Evolutionary conservation across 2,797 vertebrate species (phyloP).

Genomic region (Micropoecilia bifurca): DNA sequence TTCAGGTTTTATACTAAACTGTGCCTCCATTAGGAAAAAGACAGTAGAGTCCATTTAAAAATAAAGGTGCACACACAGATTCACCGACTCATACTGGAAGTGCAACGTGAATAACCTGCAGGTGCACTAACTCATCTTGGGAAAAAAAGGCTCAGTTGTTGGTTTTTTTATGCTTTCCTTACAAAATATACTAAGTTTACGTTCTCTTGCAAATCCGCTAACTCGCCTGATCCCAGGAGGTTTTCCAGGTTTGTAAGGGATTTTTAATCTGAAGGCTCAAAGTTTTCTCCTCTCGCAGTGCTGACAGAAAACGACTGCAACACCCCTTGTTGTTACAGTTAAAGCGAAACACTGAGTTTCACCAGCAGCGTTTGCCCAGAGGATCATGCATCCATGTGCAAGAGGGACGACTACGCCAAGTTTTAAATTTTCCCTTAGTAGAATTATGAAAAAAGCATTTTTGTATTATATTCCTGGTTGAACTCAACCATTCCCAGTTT

Average conservation of each 20-base stretch:
- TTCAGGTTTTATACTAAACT: slow-evolving; percentile 44
- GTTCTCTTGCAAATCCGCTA: slow-evolving; percentile 54
- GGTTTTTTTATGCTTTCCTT: slow-evolving; percentile 25
- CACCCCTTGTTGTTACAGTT: slow-evolving; percentile 26
- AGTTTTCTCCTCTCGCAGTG: slow-evolving; percentile 21
- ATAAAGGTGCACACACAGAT: slow-evolving; percentile 46
- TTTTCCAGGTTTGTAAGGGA: slow-evolving; percentile 22
- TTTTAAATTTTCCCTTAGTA: slow-evolving; percentile 48
- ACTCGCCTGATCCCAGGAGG: slow-evolving; percentile 19
- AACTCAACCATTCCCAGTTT: slow-evolving; percentile 6
- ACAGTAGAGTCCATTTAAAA: slow-evolving; percentile 36
- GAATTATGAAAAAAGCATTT: slow-evolving; percentile 44
- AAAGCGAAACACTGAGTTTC: slow-evolving; percentile 33
- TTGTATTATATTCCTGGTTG: slow-evolving; percentile 25
- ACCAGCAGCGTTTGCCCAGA: slow-evolving; percentile 28
- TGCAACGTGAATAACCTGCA: slow-evolving; percentile 11
- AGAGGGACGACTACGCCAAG: slow-evolving; percentile 49
- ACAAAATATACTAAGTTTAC: slow-evolving; percentile 54
- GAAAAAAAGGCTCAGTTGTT: slow-evolving; percentile 72
- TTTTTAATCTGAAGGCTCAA: slow-evolving; percentile 35
- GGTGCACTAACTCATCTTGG: slow-evolving; percentile 38
- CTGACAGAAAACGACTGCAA: slow-evolving; percentile 27
- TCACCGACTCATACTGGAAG: slow-evolving; percentile 41
- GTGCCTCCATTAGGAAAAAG: slow-evolving; percentile 48
- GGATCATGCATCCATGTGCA: slow-evolving; percentile 41